Percentiles rank a stretch among this genome's conserved stretches.
Conservation (phyloP, 1,140 invertebrate genomes). For the Drosophila suzukii region DNA sequence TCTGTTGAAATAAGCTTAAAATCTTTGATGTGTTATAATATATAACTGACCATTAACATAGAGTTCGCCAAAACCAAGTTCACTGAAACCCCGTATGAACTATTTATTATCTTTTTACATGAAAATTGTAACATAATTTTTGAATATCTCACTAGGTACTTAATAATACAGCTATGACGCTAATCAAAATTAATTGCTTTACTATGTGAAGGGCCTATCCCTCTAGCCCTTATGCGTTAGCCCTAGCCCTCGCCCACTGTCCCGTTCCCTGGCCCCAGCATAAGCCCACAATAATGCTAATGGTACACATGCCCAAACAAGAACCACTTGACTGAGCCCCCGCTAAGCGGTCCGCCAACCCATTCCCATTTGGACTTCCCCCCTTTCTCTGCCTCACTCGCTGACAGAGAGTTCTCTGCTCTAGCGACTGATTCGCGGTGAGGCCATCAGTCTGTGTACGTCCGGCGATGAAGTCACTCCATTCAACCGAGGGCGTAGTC, state of each 20-base stretch:
- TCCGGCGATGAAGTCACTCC: slow-evolving; percentile 72
- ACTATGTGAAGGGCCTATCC: not conserved
- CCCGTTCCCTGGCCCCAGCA: slow-evolving; percentile 21
- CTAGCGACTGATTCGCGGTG: slow-evolving; percentile 33
- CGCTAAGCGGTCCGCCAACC: slow-evolving; percentile 30
- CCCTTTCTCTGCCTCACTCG: slow-evolving; percentile 14
- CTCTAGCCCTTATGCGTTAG: not conserved
- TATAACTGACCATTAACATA: no score
- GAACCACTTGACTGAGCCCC: slow-evolving; percentile 59
- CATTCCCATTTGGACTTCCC: slow-evolving; percentile 34
- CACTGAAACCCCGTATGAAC: no score
- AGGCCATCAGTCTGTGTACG: slow-evolving; percentile 48
- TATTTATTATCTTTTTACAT: no score
- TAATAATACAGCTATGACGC: not conserved
- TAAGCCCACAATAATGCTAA: slow-evolving; percentile 69
- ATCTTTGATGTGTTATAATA: no score
- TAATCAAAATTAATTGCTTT: slow-evolving; percentile 34
- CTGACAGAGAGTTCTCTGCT: slow-evolving; percentile 22
- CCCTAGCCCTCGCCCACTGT: not conserved
- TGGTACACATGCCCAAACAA: slow-evolving; percentile 50
- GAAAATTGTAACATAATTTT: no score
- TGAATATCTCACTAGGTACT: no score
- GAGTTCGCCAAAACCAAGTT: no score
- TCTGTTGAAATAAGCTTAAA: no score
- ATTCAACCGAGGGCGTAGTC: slow-evolving; percentile 55